Evolutionary conservation across 2,113 vertebrate species (phyloP), one percentile per base, ranked within the genome.

Genomic region (Cephalopholis sonnerati): DNA sequence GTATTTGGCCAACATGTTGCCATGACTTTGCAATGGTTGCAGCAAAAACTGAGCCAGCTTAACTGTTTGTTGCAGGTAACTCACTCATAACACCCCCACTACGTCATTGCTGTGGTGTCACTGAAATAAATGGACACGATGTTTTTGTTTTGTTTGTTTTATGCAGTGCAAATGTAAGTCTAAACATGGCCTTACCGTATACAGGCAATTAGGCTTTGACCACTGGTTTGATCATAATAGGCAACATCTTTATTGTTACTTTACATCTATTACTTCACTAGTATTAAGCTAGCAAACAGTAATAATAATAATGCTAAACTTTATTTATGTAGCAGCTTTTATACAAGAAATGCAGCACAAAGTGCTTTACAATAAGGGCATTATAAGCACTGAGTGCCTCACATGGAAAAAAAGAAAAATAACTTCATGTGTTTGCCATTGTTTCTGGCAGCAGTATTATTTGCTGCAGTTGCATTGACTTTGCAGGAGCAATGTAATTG

Each of bases 391-490:
- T n/a, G n/a, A n/a, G n/a, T n/a, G n/a, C n/a, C n/a, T n/a, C n/a
- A n/a, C n/a, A n/a, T n/a, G n/a, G n/a, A n/a, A n/a, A n/a, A n/a
- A n/a, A n/a, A n/a, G n/a, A n/a, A n/a, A n/a, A n/a, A n/a, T n/a
- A n/a, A n/a, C n/a, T n/a, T n/a, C n/a, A 0, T 2, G 32, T 54
- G 18, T 15, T 39, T n/a, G 2, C 13, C 4, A 2, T 59, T 58
- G 22, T 54, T 12, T n/a, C 36, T 25, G 11, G 48, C 55, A 50
- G n/a, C 54, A 62, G 32, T 46, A 50, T n/a, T 17, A 74, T 84
- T 54, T 77, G 32, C 39, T 73, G 39, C 7, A 58, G 22, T 62
- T 64, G 24, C n/a, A 65, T 46, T 59, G 25, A 53, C 64, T 68
- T 63, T 55, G 12, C 57, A 79, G 22, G 20, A 71, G 48, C 32